Conservation (phyloP, 2,888 invertebrate genomes). For the Boloria selene region DNA sequence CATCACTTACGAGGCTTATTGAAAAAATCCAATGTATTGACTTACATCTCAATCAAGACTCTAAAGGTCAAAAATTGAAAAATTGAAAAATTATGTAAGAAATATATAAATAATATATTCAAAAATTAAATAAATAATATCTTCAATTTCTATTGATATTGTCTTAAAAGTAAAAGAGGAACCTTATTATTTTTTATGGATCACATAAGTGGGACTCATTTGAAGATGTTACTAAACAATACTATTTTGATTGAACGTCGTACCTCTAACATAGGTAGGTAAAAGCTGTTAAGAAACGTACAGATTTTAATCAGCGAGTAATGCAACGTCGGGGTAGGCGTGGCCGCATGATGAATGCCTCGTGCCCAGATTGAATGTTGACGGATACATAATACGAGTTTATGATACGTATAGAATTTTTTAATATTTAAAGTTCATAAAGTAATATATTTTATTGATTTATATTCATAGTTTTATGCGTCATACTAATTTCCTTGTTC, state of each 20-base stretch:
- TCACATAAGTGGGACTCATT: background rate
- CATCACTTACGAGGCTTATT: too few species aligned
- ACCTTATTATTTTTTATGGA: too few species aligned
- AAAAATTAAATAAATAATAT: too few species aligned
- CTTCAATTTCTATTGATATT: too few species aligned
- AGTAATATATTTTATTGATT: background rate
- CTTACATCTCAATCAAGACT: too few species aligned
- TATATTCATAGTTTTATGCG: background rate
- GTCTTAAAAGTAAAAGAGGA: too few species aligned
- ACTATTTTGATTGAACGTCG: constrained; percentile 11
- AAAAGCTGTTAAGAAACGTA: constrained; percentile 47
- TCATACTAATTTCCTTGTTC: too few species aligned
- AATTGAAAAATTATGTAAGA: too few species aligned
- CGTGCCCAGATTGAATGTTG: constrained; percentile 55
- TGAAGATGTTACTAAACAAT: background rate
- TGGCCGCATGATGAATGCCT: constrained; percentile 72
- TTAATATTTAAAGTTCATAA: constrained; percentile 8
- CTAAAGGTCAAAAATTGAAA: too few species aligned
- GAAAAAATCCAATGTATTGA: too few species aligned
- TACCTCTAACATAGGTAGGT: constrained; percentile 11
- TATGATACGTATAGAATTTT: constrained; percentile 13
- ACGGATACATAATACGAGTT: constrained; percentile 32
- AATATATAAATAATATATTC: too few species aligned
- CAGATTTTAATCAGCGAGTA: constrained; percentile 62
- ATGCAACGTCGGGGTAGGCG: constrained; percentile 61